A percentile compares a stretch with the other conserved stretches of the same genome.
phyloP scores from a whole-genome alignment of 2,888 invertebrate species.

The Aethes cnicana region DNA sequence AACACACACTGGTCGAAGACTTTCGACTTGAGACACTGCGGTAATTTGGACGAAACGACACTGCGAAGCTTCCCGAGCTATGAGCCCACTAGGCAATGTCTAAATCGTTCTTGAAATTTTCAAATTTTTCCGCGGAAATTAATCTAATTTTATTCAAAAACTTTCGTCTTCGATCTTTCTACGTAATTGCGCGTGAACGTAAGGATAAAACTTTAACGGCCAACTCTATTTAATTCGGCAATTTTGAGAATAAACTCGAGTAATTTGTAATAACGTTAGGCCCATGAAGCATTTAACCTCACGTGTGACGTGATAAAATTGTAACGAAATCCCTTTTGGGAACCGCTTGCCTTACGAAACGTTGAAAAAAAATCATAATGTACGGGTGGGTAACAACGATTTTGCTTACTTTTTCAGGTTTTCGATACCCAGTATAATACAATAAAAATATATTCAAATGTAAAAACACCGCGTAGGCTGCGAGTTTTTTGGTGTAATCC shows the following conservation, averaged over 20 bases:
- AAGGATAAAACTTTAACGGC: conserved; percentile 28
- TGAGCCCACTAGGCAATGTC: no score
- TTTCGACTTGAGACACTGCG: no score
- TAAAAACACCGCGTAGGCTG: no score
- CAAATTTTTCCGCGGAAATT: conserved; percentile 23
- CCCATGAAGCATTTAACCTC: conserved; percentile 23
- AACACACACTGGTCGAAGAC: no score
- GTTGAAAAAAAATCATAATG: no score
- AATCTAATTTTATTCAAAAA: conserved; percentile 17
- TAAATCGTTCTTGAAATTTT: conserved; percentile 17
- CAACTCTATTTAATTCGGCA: conserved; percentile 26
- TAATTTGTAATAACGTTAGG: conserved; percentile 25
- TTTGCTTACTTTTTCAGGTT: no score
- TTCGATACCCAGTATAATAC: no score
- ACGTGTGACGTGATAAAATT: conserved; percentile 23
- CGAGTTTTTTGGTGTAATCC: no score
- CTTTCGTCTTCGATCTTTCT: conserved; percentile 17
- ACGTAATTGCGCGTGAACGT: conserved; percentile 24
- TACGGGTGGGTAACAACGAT: no score
- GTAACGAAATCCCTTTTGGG: conserved; percentile 1
- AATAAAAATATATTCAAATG: no score
- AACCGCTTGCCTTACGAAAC: conserved; percentile 11
- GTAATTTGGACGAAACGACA: no score
- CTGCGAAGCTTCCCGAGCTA: no score
- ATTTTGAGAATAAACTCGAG: conserved; percentile 25